A percentile compares a stretch with the other conserved stretches of the same genome.
Conservation (phyloP, 2,888 invertebrate species). For the Cheiracanthium punctorium region DNA sequence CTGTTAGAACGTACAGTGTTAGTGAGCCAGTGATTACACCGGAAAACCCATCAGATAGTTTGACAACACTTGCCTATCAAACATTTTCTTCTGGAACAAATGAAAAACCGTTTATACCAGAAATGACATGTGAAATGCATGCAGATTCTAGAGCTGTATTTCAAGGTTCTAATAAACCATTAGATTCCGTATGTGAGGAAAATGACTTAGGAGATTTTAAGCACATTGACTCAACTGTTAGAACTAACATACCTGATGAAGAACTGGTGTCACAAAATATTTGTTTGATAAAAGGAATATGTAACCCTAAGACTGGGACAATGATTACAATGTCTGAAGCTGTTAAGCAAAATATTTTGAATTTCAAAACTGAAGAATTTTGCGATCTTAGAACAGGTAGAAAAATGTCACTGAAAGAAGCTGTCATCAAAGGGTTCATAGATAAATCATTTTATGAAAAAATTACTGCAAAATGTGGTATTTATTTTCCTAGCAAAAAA, state of each 20-base stretch:
- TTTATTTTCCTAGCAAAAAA: constrained; percentile 82
- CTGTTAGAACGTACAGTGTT: constrained; percentile 38
- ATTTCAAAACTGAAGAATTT: constrained; percentile 85
- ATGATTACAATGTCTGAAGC: constrained; percentile 86
- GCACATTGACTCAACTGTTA: not conserved
- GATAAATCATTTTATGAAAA: constrained; percentile 82
- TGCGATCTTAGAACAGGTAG: constrained; percentile 79
- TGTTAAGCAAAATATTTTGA: constrained; percentile 81
- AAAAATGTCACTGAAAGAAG: constrained; percentile 73
- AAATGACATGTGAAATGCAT: not conserved
- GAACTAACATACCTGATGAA: not conserved
- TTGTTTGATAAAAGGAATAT: constrained; percentile 80
- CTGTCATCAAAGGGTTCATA: constrained; percentile 82
- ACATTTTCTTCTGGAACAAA: not conserved
- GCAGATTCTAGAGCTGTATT: not conserved
- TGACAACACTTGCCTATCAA: not conserved
- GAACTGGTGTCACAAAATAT: constrained; percentile 8
- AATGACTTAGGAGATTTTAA: not conserved
- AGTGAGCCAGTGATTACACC: not conserved
- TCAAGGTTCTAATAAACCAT: not conserved
- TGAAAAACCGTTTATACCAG: not conserved
- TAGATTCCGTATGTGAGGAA: not conserved
- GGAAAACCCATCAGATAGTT: not conserved
- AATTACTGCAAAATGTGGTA: constrained; percentile 86
- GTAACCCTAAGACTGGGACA: constrained; percentile 81